phyloP scores from a whole-genome alignment of 2,113 vertebrate species.

The Serinus canaria region DNA sequence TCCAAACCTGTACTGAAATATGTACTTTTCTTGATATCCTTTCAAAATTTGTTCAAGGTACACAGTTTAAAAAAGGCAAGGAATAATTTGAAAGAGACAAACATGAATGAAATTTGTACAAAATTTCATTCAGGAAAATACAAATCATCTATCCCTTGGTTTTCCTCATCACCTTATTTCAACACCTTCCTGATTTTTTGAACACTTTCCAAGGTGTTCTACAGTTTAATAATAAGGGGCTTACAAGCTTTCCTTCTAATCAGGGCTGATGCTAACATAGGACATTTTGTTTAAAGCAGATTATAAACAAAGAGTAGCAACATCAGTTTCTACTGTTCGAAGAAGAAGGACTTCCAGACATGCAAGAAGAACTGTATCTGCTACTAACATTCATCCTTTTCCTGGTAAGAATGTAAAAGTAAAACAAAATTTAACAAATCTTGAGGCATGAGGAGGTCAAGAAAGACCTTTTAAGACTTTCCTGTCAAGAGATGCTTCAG shows the following conservation, averaged over 20 bases:
- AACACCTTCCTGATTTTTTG: neutral
- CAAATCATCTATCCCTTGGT: neutral
- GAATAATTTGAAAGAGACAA: neutral
- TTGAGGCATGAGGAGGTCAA: neutral
- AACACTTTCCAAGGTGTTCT: neutral
- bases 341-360: constrained; percentile 31
- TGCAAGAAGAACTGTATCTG: neutral
- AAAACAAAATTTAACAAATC: neutral
- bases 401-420: constrained; percentile 55
- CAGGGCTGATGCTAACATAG: neutral
- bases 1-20: neutral
- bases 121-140: neutral
- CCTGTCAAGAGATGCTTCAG: neutral
- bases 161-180: neutral
- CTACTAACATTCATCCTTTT: neutral
- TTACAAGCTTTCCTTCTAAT: neutral
- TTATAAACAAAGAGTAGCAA: neutral
- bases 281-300: constrained; percentile 58
- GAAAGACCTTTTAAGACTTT: neutral
- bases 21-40: neutral
- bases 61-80: neutral
- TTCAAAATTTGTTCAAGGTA: neutral
- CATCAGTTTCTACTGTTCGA: neutral
- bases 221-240: neutral
- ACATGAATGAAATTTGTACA: neutral